Base-by-base conservation (phyloP, 1,140 invertebrate genomes). In the Scaptomyza graminum region DNA sequence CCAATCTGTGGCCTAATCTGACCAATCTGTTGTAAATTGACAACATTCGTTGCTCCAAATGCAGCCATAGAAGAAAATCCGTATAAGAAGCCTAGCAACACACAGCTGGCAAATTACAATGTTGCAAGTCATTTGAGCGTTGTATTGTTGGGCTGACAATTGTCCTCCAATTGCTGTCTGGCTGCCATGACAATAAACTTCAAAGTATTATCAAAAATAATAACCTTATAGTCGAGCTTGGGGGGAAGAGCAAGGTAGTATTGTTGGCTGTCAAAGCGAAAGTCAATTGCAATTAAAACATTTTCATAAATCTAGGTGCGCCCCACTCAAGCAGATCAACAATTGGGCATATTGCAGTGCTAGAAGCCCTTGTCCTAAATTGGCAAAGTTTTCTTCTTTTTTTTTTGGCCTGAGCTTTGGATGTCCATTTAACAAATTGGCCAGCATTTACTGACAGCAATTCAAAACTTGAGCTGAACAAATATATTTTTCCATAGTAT, bases 211-310 rank as follows among this genome's bases (percentile, higher is more conserved):
- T 54, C 16, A 56, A 12, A 15, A 39, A 71, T 55, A 41, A 60
- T 56, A 49, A n/a, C 34, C 34, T 22, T 55, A 43, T 49, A 61
- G 15, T 31, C 12, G 46, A 8, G 47, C 6, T 43, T 41, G 15
- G 13, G 6, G 1, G 9, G 15, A 28, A 43, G 9, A 22, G 28
- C 7, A 7, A 0, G 7, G 28, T 1, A 7, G 39, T 6, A 9
- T 22, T 43, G 22, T 9, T 16, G 51, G 28, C 43, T 22, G 55
- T 37, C 63, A 51, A 55, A 52, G 51, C 41, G 43, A 37, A 59
- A 74, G 43, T 64, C 72, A 70, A 75, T 67, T 66, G 61, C 61
- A 66, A 75, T 75, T 72, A 75, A 75, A 71, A 61, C 50, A 71
- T 66, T 71, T 71, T 28, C 12, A 28, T 55, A 56, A 28, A 44